A percentile compares a stretch with the other conserved stretches of the same genome.
Evolutionary conservation across 1,140 invertebrate species (phyloP).

Genomic region (Drosophila nebulosa): DNA sequence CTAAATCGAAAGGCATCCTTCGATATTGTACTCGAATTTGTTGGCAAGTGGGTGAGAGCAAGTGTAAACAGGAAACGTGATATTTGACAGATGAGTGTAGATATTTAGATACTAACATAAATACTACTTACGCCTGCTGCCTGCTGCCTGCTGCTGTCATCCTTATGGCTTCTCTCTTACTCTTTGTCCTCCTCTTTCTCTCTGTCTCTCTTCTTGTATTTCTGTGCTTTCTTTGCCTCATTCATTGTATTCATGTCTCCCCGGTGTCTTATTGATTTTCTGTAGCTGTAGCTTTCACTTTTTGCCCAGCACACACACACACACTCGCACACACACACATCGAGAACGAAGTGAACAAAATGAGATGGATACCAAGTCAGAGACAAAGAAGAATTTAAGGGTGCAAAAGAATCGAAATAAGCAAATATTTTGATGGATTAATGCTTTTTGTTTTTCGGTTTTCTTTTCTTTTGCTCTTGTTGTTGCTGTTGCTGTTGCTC

Average conservation of each 20-base stretch:
- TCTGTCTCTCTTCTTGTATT: not conserved
- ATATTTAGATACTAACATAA: conserved; percentile 76
- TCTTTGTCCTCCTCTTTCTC: not conserved
- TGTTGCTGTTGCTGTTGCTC: not conserved
- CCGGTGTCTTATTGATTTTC: conserved; percentile 72
- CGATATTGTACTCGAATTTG: not conserved
- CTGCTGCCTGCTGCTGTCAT: conserved; percentile 20
- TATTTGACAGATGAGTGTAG: conserved; percentile 76
- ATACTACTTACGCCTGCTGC: conserved; percentile 63
- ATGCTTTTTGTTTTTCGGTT: conserved; percentile 20
- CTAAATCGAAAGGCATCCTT: conserved; percentile 10
- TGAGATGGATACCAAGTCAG: conserved; percentile 20
- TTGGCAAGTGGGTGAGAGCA: not conserved
- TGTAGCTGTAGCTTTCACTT: conserved; percentile 59
- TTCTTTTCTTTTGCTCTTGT: not conserved
- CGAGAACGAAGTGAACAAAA: conserved; percentile 13
- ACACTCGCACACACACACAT: conserved; percentile 1
- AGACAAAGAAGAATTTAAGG: conserved; percentile 13
- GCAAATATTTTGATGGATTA: conserved; percentile 68
- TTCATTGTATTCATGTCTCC: conserved; percentile 36
- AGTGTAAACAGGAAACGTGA: conserved; percentile 75
- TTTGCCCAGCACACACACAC: conserved; percentile 31
- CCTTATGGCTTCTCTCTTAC: not conserved
- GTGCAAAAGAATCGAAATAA: conserved; percentile 43
- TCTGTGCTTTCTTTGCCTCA: not conserved